These are phyloP conservation scores for Argyrosomus japonicus DNA, from an alignment of 2,113 vertebrate genomes.

Conservation along the genomic window DNA sequence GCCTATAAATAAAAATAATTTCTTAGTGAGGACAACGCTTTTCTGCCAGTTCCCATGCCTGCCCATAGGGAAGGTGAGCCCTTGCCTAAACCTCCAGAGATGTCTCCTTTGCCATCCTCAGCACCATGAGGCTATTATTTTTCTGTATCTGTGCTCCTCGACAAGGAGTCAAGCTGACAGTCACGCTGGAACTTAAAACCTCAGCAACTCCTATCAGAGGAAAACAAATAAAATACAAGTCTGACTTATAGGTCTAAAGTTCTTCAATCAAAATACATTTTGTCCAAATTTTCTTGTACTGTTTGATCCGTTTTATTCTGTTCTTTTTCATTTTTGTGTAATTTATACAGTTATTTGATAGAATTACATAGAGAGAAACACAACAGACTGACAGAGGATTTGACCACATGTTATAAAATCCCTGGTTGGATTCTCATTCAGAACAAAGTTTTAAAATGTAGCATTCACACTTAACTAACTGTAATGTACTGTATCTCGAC, in stretches of 20 bases:
- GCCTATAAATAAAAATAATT: constrained; percentile 70
- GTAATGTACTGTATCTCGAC: too few relatives aligned
- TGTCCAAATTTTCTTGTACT: not conserved
- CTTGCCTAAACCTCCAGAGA: constrained; percentile 60
- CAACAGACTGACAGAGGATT: not conserved
- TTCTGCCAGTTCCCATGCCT: constrained; percentile 35
- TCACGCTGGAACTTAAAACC: constrained; percentile 19
- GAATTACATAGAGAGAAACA: not conserved
- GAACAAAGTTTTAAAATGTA: not conserved
- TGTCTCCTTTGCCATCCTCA: constrained; percentile 52
- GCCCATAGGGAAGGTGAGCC: constrained; percentile 68
- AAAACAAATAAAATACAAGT: not conserved
- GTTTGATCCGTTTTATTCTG: not conserved
- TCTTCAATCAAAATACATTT: not conserved
- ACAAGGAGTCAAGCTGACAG: constrained; percentile 47
- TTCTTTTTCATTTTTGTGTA: not conserved
- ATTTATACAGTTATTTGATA: not conserved
- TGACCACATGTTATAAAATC: not conserved
- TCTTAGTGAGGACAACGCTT: constrained; percentile 46
- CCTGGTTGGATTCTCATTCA: not conserved
- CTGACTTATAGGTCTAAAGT: not conserved
- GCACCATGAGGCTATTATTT: constrained; percentile 54
- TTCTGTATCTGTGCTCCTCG: constrained; percentile 22
- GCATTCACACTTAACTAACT: not conserved
- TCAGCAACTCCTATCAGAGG: not conserved